Conservation (phyloP, 2,797 vertebrate genomes). For the Paramormyrops hopkinsi region DNA sequence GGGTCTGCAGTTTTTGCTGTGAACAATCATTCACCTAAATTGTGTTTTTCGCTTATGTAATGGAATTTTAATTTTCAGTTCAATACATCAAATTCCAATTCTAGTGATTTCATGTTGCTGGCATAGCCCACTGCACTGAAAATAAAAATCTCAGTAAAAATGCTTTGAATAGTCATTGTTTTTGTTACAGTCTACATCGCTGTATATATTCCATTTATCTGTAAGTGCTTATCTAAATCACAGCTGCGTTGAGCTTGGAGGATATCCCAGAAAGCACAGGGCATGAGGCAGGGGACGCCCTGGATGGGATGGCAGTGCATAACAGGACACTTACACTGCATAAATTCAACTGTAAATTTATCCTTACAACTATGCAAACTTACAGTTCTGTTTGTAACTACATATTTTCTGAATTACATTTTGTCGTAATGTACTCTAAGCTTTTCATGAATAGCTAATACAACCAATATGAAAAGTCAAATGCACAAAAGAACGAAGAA, state of each 20-base stretch:
- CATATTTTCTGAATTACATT: background rate
- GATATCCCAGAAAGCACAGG: background rate
- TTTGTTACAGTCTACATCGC: background rate
- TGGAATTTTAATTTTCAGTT: background rate
- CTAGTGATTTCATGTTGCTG: background rate
- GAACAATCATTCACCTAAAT: background rate
- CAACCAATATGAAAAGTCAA: background rate
- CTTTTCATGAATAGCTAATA: background rate
- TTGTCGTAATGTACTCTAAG: background rate
- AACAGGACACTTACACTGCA: background rate
- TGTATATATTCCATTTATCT: background rate
- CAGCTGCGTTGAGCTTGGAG: background rate
- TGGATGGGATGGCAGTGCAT: background rate
- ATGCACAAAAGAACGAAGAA: background rate
- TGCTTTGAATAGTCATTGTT: background rate
- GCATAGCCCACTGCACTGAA: background rate
- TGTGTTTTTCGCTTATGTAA: background rate
- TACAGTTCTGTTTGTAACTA: background rate
- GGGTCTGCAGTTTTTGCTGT: background rate
- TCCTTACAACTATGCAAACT: background rate
- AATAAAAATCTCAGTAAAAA: background rate
- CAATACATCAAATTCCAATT: background rate
- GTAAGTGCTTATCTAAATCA: background rate
- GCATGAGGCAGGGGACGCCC: background rate
- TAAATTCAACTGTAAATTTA: background rate